Evolutionary conservation across 2,797 vertebrate genomes (phyloP), one percentile per base, ranked within the genome.

Genomic region (Mareca strepera): DNA sequence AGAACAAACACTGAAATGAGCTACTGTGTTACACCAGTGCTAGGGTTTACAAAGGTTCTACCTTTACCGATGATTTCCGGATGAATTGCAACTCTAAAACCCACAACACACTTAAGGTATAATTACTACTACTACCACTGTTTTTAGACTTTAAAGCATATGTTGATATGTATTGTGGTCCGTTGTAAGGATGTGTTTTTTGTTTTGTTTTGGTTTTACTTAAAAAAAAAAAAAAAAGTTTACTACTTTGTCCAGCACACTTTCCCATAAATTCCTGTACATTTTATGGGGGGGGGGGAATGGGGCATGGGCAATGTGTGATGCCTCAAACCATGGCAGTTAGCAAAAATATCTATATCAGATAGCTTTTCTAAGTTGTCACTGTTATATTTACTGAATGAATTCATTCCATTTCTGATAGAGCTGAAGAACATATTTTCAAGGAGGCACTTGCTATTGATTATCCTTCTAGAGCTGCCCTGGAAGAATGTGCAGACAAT

Each of bases 151-250:
- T 76, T 3, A 74, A 26, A 43, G 59, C 1, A 0, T 35, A 8
- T 6, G 7, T 66, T 60, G 81, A 17, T 41, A n/a, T 63, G 31
- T 70, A 44, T 64, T 70, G 21, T 58, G 10, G 26, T 63, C 17
- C 3, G 0, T 56, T 67, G 7, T 58, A 31, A 88, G 31, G 7
- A 74, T 17, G 10, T 58, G 35, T 3, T 50, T 50, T 50, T 25
- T 17, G 12, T 52, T 70, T 33, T 73, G 68, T 6, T 5, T 0
- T 0, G 0, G 1, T 6, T 56, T 25, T 33, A 60, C 14, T 29
- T 77, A 88, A 83, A 73, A 43, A 92, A 93, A 73, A 73, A 69
- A 72, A 76, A 17, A 50, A 50, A 50, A 50, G 48, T 7, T 28
- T 39, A 2, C 4, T 23, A 0, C 5, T 73, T 75, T 92, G 77